Conservation (phyloP, 2,797 vertebrate species). For the Coregonus suidteri region DNA sequence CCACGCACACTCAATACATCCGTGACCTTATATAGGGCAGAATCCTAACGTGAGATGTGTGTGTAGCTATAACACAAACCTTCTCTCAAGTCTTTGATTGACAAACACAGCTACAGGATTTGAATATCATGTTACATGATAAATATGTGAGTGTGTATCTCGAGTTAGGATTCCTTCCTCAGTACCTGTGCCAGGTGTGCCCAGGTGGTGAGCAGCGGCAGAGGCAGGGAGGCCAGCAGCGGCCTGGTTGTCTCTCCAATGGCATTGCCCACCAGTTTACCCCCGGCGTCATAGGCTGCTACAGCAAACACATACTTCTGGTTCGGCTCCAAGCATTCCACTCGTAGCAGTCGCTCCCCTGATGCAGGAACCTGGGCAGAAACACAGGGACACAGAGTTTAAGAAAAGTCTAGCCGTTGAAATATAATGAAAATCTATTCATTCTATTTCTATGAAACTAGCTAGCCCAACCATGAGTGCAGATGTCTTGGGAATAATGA, state of each 20-base stretch:
- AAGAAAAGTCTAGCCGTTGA: no score
- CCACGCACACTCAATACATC: neutral
- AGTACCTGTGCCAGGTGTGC: constrained; percentile 80
- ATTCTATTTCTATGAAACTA: neutral
- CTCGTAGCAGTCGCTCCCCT: constrained; percentile 78
- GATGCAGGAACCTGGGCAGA: constrained; percentile 80
- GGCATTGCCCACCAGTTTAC: constrained; percentile 81
- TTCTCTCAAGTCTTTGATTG: neutral
- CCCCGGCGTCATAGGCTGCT: constrained; percentile 85
- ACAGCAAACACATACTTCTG: constrained; percentile 92
- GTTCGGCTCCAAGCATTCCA: constrained; percentile 84
- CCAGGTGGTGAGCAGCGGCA: constrained; percentile 81
- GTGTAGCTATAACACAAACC: neutral
- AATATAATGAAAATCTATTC: neutral
- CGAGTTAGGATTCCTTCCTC: neutral
- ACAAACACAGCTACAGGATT: no score
- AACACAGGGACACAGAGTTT: constrained; percentile 2
- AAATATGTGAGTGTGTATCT: no score
- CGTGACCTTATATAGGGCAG: neutral
- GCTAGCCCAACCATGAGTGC: neutral
- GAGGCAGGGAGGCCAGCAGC: constrained; percentile 83
- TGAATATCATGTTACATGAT: no score
- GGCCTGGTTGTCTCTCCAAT: constrained; percentile 85
- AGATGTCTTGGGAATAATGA: neutral
- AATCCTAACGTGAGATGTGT: neutral